phyloP scores from a whole-genome alignment of 2,113 vertebrate species.

The Propithecus coquereli region DNA sequence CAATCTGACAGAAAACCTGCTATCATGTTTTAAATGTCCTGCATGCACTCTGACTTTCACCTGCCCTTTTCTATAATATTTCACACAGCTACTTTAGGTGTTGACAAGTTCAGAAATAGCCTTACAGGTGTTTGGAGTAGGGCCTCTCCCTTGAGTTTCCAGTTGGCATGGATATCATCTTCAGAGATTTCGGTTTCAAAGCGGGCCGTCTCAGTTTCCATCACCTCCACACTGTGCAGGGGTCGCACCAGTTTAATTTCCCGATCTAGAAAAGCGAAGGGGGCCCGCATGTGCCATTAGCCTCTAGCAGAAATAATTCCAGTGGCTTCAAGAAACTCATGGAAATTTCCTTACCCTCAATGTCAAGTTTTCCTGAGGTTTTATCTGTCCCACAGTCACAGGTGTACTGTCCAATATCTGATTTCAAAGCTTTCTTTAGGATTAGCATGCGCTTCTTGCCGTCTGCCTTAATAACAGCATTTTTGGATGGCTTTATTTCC shows the following conservation, averaged over 20 bases:
- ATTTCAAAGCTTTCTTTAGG: constrained; percentile 91
- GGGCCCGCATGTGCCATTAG: not conserved
- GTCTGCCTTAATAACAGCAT: constrained; percentile 88
- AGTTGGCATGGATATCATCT: constrained; percentile 91
- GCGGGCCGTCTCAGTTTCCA: constrained; percentile 94
- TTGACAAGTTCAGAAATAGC: constrained; percentile 71
- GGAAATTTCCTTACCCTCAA: constrained; percentile 88
- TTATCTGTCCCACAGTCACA: constrained; percentile 97
- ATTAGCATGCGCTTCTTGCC: constrained; percentile 91
- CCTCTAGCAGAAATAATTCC: not conserved
- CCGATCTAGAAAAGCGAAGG: constrained; percentile 86
- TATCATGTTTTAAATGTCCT: constrained; percentile 26
- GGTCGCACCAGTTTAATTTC: constrained; percentile 94
- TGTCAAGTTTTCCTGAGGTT: constrained; percentile 92
- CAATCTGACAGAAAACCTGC: not conserved
- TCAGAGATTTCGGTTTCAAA: constrained; percentile 98
- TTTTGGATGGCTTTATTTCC: constrained; percentile 95
- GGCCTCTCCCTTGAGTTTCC: constrained; percentile 95
- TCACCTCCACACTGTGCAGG: constrained; percentile 95
- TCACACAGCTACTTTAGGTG: not conserved
- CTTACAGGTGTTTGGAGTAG: constrained; percentile 93
- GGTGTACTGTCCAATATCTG: constrained; percentile 89
- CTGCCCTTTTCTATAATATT: constrained; percentile 17
- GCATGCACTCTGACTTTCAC: constrained; percentile 38
- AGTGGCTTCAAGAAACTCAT: not conserved